Evolutionary conservation across 2,888 invertebrate genomes (phyloP), one percentile per base, ranked within the genome.

Genomic region (Tethea ocularis): DNA sequence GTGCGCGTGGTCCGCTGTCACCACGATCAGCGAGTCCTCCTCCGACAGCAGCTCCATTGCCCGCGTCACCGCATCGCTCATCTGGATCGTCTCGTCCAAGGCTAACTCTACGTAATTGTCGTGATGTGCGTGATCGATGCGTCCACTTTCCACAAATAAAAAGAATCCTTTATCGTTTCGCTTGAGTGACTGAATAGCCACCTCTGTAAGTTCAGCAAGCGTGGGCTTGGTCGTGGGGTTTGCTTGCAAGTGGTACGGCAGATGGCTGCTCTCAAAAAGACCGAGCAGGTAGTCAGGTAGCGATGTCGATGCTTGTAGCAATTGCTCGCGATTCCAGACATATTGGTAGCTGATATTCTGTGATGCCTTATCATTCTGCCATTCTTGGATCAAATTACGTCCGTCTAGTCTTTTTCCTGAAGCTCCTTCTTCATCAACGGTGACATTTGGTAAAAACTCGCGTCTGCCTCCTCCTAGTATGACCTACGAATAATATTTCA

Each of bases 1-100:
- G 82, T 97, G 97, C 0, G 96, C 94, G 80, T 97, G 97, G 86
- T 97, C 97, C 0, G 96, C 93, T 0, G 96, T 96, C 29, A 96
- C 97, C 22, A 97, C 94, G 13, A 97, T 93, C 51, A 98, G 87
- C 0, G 97, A 97, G 63, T 98, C 97, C 0, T 95, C 88, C 29
- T 88, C 88, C 51, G 86, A 57, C 20, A 88, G 75, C 61, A 88
- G 82, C 56, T 64, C 74, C 23, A 90, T 71, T 4, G 97, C 88
- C 56, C 83, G 82, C 46, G 61, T 66, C 51, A 96, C 91, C 33
- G 97, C 95, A 17, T 89, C 86, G 64, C 94, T 94, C 72, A 96
- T 88, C 74, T 95, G 95, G 0, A 96, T 82, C 0, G 96, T 95
- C 80, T 97, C 97, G 66, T 95, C 94, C 1, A 97, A 83, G 0